phyloP scores from a whole-genome alignment of 2,888 invertebrate genomes.

The Plagodis pulveraria region DNA sequence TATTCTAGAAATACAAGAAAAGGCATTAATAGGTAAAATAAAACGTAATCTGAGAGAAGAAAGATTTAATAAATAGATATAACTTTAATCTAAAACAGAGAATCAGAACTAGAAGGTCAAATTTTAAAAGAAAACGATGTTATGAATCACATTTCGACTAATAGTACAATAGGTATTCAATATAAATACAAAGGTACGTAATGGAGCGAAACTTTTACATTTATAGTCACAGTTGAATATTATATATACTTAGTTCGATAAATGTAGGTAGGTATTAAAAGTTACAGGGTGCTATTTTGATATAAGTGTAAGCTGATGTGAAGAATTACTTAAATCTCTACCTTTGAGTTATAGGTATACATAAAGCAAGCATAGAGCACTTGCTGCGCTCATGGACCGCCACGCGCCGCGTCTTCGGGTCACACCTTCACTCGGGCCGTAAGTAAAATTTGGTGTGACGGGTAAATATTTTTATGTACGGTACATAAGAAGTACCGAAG shows the following conservation, averaged over 20 bases:
- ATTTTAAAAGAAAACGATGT: slow-evolving; percentile 63
- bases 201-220: slow-evolving; percentile 52
- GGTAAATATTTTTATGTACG: no score
- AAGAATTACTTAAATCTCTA: slow-evolving; percentile 32
- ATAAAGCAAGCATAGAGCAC: no score
- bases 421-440: no score
- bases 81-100: slow-evolving; percentile 79
- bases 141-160: slow-evolving; percentile 70
- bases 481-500: no score
- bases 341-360: background rate
- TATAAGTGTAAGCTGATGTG: slow-evolving; percentile 42
- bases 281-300: slow-evolving; percentile 68
- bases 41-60: slow-evolving; percentile 76
- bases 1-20: background rate
- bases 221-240: slow-evolving; percentile 29
- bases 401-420: no score
- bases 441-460: no score
- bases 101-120: slow-evolving; percentile 72
- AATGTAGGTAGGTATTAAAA: slow-evolving; percentile 12
- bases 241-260: slow-evolving; percentile 10
- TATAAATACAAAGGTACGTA: slow-evolving; percentile 40
- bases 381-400: no score
- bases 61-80: slow-evolving; percentile 84
- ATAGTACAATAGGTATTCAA: slow-evolving; percentile 56
- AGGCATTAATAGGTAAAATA: slow-evolving; percentile 44